These are phyloP conservation scores for Bradypodion pumilum DNA, from an alignment of 2,797 vertebrate genomes.

Conservation along the genomic window DNA sequence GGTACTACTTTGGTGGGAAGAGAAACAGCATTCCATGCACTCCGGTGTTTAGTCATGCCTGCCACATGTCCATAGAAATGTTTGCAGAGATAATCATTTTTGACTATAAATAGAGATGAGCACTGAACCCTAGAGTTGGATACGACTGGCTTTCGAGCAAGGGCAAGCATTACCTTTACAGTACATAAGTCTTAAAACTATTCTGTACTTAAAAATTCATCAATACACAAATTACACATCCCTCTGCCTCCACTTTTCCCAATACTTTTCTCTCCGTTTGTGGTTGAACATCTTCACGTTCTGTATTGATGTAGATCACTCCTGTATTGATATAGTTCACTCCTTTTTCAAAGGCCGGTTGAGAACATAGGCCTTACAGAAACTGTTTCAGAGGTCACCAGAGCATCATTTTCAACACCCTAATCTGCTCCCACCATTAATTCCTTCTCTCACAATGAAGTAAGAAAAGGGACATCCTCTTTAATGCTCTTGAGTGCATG, in stretches of 20 bases:
- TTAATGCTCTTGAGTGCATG: background rate
- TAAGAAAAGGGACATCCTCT: background rate
- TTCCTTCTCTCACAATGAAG: background rate
- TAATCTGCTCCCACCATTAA: background rate
- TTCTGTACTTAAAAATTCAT: background rate
- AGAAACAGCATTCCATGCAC: no score
- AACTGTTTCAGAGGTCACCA: background rate
- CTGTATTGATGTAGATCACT: background rate
- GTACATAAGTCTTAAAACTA: background rate
- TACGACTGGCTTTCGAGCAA: no score
- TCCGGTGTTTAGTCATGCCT: no score
- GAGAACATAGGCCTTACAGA: background rate
- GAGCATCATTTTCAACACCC: background rate
- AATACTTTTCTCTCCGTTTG: background rate
- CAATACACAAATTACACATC: background rate
- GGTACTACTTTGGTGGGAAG: no score
- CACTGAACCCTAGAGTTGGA: no score
- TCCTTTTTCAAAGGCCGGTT: background rate
- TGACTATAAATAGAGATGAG: no score
- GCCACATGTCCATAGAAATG: no score
- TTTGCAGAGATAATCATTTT: no score
- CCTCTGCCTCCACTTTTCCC: no score
- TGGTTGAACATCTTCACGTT: no score
- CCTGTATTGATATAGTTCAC: background rate
- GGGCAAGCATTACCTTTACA: no score